These are phyloP conservation scores for Diplodus puntazzo DNA, from an alignment of 2,797 vertebrate species.

Conservation along the genomic window DNA sequence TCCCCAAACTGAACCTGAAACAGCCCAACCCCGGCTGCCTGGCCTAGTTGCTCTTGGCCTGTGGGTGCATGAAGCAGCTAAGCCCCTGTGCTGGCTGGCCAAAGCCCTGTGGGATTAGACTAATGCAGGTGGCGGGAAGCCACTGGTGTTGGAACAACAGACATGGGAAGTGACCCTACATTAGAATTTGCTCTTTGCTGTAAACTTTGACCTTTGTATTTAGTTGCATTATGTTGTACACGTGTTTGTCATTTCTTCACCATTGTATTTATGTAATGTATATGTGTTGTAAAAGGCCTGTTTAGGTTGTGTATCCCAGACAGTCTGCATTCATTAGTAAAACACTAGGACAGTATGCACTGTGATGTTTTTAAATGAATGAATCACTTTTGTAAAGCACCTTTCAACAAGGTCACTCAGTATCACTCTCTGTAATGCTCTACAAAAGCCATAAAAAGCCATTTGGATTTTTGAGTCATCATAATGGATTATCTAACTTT, in stretches of 20 bases:
- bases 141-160: constrained; percentile 60
- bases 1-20: constrained; percentile 49
- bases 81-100: constrained; percentile 70
- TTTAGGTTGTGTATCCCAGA: background rate
- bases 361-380: no score
- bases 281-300: background rate
- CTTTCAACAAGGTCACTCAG: no score
- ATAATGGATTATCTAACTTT: no score
- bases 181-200: background rate
- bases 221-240: background rate
- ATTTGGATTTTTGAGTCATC: background rate
- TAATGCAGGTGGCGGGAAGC: constrained; percentile 75
- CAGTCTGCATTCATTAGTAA: background rate
- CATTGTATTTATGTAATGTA: background rate
- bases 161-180: constrained; percentile 55
- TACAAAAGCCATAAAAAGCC: background rate
- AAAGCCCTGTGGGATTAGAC: constrained; percentile 83
- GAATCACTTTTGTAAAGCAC: no score
- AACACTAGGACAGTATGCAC: background rate
- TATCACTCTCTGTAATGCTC: background rate
- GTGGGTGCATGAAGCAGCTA: constrained; percentile 71
- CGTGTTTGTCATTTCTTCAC: no score
- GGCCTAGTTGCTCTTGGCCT: constrained; percentile 73
- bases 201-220: background rate
- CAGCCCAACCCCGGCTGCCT: constrained; percentile 46